Conservation (phyloP, 2,113 vertebrate genomes). For the Ictidomys tridecemlineatus region DNA sequence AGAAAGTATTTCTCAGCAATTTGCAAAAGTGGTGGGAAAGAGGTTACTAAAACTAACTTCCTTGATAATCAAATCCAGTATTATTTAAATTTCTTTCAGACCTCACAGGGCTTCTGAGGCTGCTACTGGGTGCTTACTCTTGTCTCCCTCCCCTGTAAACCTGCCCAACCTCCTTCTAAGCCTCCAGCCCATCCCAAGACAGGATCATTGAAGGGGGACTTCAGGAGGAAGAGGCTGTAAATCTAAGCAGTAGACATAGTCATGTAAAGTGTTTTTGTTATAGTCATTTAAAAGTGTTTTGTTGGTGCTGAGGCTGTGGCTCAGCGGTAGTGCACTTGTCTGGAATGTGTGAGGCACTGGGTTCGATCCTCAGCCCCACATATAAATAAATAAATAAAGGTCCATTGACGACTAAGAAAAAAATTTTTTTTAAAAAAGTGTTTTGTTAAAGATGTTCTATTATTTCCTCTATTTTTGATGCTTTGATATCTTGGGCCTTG, state of each 20-base stretch:
- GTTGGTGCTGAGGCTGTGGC: too few species aligned
- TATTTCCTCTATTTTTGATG: not conserved
- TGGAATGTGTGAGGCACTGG: too few species aligned
- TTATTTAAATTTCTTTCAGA: slow-evolving; percentile 8
- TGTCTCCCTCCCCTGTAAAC: not conserved
- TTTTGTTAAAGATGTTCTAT: not conserved
- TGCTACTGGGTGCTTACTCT: not conserved
- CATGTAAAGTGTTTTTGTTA: not conserved
- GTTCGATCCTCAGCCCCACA: too few species aligned
- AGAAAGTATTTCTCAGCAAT: not conserved
- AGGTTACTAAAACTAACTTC: not conserved
- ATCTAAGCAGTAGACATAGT: not conserved
- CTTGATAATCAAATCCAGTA: slow-evolving; percentile 14
- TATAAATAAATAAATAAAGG: too few species aligned
- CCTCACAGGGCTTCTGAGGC: not conserved
- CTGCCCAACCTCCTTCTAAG: not conserved
- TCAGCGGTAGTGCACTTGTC: too few species aligned
- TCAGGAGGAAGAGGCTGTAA: not conserved
- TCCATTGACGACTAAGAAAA: too few species aligned
- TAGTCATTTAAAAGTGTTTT: not conserved
- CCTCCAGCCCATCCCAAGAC: not conserved
- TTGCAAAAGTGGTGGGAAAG: not conserved
- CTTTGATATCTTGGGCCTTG: not conserved
- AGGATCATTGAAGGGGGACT: not conserved
- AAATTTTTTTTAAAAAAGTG: too few species aligned